Evolutionary conservation across 2,888 invertebrate species (phyloP).

Genomic region (Ennomos fuscantarius): DNA sequence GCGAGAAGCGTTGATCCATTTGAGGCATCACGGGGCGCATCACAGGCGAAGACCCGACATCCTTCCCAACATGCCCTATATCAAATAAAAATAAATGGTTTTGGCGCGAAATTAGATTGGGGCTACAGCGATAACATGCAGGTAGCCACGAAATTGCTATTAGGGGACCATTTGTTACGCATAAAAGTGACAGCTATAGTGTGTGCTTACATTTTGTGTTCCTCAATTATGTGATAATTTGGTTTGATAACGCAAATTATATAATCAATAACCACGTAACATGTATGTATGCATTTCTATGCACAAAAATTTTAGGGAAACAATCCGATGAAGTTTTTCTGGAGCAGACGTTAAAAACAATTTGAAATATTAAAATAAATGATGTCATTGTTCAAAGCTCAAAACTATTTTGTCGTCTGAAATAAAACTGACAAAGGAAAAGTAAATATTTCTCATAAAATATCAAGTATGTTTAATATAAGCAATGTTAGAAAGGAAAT

Average conservation of each 20-base stretch:
- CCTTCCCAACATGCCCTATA: slow-evolving; percentile 70
- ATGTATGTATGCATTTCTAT: neutral
- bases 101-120: slow-evolving; percentile 41
- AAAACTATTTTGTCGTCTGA: too few relatives aligned
- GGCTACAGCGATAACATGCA: slow-evolving; percentile 27
- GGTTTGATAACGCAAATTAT: slow-evolving; percentile 27
- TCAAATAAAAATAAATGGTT: slow-evolving; percentile 61
- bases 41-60: slow-evolving; percentile 71
- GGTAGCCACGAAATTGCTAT: slow-evolving; percentile 32
- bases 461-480: too few relatives aligned
- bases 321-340: neutral
- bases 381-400: too few relatives aligned
- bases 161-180: slow-evolving; percentile 41
- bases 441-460: too few relatives aligned
- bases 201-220: slow-evolving; percentile 29
- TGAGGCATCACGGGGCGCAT: slow-evolving; percentile 76
- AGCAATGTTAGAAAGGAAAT: too few relatives aligned
- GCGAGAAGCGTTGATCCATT: slow-evolving; percentile 74
- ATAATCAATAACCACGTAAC: slow-evolving; percentile 20
- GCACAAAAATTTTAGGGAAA: neutral
- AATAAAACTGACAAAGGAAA: too few relatives aligned
- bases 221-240: slow-evolving; percentile 33
- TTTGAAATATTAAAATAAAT: too few relatives aligned
- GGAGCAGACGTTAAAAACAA: too few relatives aligned
- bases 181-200: slow-evolving; percentile 32